Base-by-base conservation (phyloP, 2,797 vertebrate genomes). In the Huso huso region DNA sequence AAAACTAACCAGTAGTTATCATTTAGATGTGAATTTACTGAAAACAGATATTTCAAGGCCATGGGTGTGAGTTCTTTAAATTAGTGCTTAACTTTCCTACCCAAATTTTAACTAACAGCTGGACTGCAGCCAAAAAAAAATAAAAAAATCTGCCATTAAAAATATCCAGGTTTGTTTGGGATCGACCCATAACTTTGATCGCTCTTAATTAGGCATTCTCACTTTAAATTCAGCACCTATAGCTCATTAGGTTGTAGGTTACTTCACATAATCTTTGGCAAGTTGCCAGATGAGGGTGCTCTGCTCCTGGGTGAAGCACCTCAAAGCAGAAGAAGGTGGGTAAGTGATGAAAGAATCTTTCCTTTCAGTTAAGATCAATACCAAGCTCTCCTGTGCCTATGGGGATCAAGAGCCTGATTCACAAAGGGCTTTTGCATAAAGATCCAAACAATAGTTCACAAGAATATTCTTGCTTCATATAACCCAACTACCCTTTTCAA, bases 261-360 rank as follows among this genome's bases (percentile, higher is more conserved):
- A 86, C 75, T 77, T 64, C 49, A 10, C 63, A 68, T 88, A 88
- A 89, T 91, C 87, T 89, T 87, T 82, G 90, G 88, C 85, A 75
- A 78, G 81, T 81, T 89, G 89, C 88, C 90, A 89, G 88, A 82
- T 81, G 87, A 92, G 90, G 90, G 86, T 86, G 86, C 85, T 86
- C 84, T 84, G 74, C 68, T 85, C 88, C 89, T 88, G 80, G 4
- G 68, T 60, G 81, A 83, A 84, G 79, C 76, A 71, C 77, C 79
- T 87, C 80, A 76, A 82, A 88, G 82, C 68, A 75, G 82, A 83
- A 84, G 82, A 82, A 85, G 84, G 77, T 69, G 77, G 86, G 80
- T 77, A 66, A 76, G 73, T 65, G 86, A 90, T 90, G 82, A 89
- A 89, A 88, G 86, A 72, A 68, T 67, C 61, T 77, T 79, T 81